Evolutionary conservation across 2,113 vertebrate species (phyloP).

Genomic region (Triplophysa dalaica): DNA sequence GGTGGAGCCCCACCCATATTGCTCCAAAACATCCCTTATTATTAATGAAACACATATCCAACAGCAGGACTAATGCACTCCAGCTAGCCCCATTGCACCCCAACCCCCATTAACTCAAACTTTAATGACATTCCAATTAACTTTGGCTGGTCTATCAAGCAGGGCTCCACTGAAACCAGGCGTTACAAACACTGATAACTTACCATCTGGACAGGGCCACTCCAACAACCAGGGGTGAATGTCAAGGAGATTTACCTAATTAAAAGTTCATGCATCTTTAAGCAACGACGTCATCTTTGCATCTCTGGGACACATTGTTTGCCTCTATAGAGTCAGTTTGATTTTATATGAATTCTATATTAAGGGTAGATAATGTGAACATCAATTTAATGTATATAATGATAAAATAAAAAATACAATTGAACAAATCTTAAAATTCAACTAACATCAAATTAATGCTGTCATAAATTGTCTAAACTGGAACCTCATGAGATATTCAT

Average conservation of each 20-base stretch:
- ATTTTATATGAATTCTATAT: no score
- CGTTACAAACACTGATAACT: conserved; percentile 70
- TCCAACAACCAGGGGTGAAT: conserved; percentile 47
- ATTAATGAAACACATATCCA: conserved; percentile 34
- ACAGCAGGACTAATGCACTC: conserved; percentile 51
- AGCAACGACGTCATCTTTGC: conserved; percentile 6
- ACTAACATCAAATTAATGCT: background rate
- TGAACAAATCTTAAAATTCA: background rate
- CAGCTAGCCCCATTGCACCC: conserved; percentile 24
- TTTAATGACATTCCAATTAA: conserved; percentile 82
- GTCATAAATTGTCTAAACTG: background rate
- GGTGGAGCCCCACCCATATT: conserved; percentile 68
- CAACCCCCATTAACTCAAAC: conserved; percentile 52
- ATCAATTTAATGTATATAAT: no score
- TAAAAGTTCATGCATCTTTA: conserved; percentile 33
- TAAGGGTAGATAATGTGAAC: no score
- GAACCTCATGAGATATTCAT: background rate
- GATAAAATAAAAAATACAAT: no score
- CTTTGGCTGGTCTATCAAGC: conserved; percentile 65
- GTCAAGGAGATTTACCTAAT: conserved; percentile 29
- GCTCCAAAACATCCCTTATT: conserved; percentile 47
- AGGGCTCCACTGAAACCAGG: conserved; percentile 65
- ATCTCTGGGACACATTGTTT: no score
- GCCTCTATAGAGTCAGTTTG: no score
- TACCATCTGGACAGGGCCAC: conserved; percentile 70